Conservation (phyloP, 2,113 vertebrate genomes). For the Phrynosoma platyrhinos region DNA sequence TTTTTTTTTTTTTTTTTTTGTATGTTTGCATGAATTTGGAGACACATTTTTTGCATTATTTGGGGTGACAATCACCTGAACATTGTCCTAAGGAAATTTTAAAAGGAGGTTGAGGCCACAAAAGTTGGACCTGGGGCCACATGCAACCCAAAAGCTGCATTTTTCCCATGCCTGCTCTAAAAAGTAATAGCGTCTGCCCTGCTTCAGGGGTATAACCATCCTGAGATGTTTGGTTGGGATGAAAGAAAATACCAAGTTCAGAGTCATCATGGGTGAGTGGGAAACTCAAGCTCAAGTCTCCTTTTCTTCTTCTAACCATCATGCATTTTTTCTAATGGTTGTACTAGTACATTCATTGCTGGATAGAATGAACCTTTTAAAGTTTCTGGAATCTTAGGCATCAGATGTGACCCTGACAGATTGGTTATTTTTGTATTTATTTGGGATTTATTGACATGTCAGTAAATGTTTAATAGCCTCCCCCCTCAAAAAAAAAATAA, state of each 20-base stretch:
- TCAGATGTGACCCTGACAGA: background rate
- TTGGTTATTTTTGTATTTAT: background rate
- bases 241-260: background rate
- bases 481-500: too few relatives aligned
- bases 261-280: background rate
- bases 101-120: too few relatives aligned
- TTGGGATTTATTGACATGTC: background rate
- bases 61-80: too few relatives aligned
- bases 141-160: too few relatives aligned
- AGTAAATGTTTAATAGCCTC: background rate
- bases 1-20: too few relatives aligned
- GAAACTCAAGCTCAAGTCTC: background rate
- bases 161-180: background rate
- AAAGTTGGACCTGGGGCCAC: too few relatives aligned
- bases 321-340: background rate
- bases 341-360: too few relatives aligned
- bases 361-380: background rate
- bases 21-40: too few relatives aligned
- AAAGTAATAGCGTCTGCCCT: background rate
- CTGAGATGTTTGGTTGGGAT: background rate
- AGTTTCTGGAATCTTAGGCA: background rate
- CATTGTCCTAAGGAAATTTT: too few relatives aligned
- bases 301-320: background rate
- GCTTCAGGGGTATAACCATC: background rate
- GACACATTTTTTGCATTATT: too few relatives aligned